Evolutionary conservation across 2,888 invertebrate genomes (phyloP), one percentile per base, ranked within the genome.

Genomic region (Pseudanteris insignis): DNA sequence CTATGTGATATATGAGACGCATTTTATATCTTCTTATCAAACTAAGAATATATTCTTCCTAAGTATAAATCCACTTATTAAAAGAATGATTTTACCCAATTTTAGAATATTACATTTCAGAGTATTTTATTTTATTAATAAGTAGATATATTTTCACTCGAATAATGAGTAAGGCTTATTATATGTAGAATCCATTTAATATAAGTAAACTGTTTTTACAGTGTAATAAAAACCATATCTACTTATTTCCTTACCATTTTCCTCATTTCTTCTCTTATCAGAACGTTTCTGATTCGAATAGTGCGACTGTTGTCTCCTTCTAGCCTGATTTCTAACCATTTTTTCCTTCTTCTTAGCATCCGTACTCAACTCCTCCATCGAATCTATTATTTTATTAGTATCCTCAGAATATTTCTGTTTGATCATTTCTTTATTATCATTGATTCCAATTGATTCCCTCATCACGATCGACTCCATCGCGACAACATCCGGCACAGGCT

Each of bases 271-370:
- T 21, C 74, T 70, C 47, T 75, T 75, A 32, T 77, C 77, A 0
- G 73, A 66, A 5, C 78, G 74, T 18, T 70, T 65, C 9, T 72
- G 73, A 10, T 66, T 72, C 4, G 66, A 54, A 12, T 61, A 58
- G 15, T 69, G 66, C 76, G 82, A 81, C 51, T 83, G 75, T 70
- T 83, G 82, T 10, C 83, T 81, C 28, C 81, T 78, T 28, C 80
- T 77, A 11, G 80, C 79, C 54, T 79, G 79, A 58, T 82, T 81
- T 21, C 78, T 75, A 11, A 74, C 83, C 77, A 83, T 82, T 66
- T 83, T 85, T 67, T 84, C 84, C 68, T 83, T 84, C 70, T 85
- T 85, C 34, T 83, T 79, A 2, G 81, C 78, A 43, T 83, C 81
- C 1, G 76, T 77, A 29, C 79, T 77, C 25, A 40, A 82, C 66